Percentiles rank a stretch among this genome's conserved stretches.
phyloP scores from a whole-genome alignment of 1,140 invertebrate species.

The Pinna nobilis region DNA sequence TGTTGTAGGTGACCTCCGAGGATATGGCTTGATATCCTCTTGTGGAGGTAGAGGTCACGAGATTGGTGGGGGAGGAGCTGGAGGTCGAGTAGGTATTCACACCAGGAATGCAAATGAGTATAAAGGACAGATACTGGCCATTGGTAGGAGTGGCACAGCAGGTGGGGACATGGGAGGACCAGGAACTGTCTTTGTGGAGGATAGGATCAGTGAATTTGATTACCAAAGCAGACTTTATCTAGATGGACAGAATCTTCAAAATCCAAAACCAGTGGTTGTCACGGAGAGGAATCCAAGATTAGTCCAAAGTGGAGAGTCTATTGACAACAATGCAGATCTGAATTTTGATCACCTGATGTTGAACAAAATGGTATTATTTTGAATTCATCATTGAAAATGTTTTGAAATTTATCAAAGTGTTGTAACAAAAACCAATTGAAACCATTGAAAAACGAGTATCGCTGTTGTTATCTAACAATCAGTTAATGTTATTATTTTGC shows the following conservation, averaged over 20 bases:
- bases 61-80: slow-evolving; percentile 56
- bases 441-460: too few species aligned
- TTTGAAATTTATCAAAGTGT: too few species aligned
- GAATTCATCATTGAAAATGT: background rate
- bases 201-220: slow-evolving; percentile 37
- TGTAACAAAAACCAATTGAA: too few species aligned
- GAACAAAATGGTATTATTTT: slow-evolving; percentile 48
- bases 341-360: slow-evolving; percentile 64
- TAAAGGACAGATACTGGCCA: slow-evolving; percentile 48
- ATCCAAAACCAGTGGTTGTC: slow-evolving; percentile 57
- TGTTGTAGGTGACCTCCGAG: slow-evolving; percentile 53
- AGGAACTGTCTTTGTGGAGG: slow-evolving; percentile 64
- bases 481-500: too few species aligned
- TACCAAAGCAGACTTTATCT: slow-evolving; percentile 61
- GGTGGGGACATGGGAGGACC: slow-evolving; percentile 58
- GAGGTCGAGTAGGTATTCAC: slow-evolving; percentile 60
- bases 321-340: slow-evolving; percentile 55
- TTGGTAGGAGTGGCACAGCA: slow-evolving; percentile 42
- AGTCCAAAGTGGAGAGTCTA: slow-evolving; percentile 26
- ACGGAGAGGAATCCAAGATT: slow-evolving; percentile 54
- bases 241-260: slow-evolving; percentile 46
- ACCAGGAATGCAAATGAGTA: slow-evolving; percentile 55
- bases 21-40: slow-evolving; percentile 57
- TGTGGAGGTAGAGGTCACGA: slow-evolving; percentile 52
- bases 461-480: too few species aligned